These are phyloP conservation scores for Pica pica DNA, from an alignment of 2,113 vertebrate genomes.

Conservation along the genomic window DNA sequence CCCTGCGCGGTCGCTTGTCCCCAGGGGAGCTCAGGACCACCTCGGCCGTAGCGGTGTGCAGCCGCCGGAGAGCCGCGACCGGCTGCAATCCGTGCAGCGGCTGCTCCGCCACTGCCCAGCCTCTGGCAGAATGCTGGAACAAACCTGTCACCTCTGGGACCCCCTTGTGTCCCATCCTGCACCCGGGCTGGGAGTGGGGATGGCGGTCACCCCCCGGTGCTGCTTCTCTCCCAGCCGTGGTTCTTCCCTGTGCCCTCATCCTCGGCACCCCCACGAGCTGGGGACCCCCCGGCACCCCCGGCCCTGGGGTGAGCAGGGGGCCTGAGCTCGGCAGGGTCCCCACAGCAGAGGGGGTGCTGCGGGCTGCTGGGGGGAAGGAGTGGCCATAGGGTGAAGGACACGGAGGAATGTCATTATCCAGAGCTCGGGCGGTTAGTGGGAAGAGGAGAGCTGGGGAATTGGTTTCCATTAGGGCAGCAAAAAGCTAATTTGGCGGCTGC, in stretches of 20 bases:
- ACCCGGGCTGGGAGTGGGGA: background rate
- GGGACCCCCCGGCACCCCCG: background rate
- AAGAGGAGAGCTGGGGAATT: conserved; percentile 17
- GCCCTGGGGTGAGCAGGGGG: background rate
- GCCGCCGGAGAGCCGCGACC: background rate
- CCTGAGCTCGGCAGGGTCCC: background rate
- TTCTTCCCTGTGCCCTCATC: background rate
- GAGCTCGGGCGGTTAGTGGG: background rate
- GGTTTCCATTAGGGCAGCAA: conserved; percentile 53
- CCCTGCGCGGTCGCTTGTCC: background rate
- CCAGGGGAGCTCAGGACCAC: background rate
- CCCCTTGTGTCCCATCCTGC: background rate
- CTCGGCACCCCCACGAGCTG: background rate
- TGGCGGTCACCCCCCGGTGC: background rate
- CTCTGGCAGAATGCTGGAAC: background rate
- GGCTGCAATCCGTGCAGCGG: background rate
- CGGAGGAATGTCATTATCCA: background rate
- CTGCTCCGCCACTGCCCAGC: background rate
- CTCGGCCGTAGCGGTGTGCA: background rate
- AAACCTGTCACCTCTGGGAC: background rate
- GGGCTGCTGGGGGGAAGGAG: background rate
- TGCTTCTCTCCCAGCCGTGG: background rate
- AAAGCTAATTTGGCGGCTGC: conserved; percentile 40
- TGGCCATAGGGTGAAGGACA: background rate
- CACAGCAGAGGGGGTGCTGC: rapidly evolving